These are phyloP conservation scores for Urocitellus parryii DNA, from an alignment of 2,113 vertebrate species.

Conservation along the genomic window DNA sequence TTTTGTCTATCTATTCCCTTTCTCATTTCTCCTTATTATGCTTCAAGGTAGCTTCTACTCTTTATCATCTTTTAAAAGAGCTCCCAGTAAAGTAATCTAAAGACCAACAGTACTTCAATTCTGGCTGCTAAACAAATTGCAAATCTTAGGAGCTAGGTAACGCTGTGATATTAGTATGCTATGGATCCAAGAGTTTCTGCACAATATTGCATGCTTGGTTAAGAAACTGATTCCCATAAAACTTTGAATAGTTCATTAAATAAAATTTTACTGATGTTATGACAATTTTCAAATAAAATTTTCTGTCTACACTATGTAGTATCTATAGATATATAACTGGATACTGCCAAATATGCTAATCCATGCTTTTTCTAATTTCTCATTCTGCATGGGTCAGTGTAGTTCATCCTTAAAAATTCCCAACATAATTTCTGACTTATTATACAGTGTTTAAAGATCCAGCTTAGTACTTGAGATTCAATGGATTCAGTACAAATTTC, in stretches of 20 bases:
- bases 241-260: not conserved
- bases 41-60: not conserved
- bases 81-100: not conserved
- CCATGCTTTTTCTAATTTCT: not conserved
- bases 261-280: constrained; percentile 4
- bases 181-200: not conserved
- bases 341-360: not conserved
- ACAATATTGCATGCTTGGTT: not conserved
- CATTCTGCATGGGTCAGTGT: not conserved
- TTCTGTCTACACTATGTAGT: not conserved
- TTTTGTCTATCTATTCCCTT: not conserved
- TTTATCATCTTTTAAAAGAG: not conserved
- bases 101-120: not conserved
- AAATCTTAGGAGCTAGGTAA: not conserved
- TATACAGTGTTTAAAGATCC: constrained; percentile 11
- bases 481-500: not conserved
- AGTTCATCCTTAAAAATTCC: not conserved
- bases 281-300: constrained; percentile 26
- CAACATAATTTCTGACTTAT: not conserved
- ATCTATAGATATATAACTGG: not conserved
- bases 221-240: not conserved
- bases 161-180: not conserved
- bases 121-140: not conserved
- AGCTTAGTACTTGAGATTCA: not conserved
- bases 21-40: not conserved